These are phyloP conservation scores for Drusus annulatus DNA, from an alignment of 1,140 invertebrate species.

Conservation along the genomic window DNA sequence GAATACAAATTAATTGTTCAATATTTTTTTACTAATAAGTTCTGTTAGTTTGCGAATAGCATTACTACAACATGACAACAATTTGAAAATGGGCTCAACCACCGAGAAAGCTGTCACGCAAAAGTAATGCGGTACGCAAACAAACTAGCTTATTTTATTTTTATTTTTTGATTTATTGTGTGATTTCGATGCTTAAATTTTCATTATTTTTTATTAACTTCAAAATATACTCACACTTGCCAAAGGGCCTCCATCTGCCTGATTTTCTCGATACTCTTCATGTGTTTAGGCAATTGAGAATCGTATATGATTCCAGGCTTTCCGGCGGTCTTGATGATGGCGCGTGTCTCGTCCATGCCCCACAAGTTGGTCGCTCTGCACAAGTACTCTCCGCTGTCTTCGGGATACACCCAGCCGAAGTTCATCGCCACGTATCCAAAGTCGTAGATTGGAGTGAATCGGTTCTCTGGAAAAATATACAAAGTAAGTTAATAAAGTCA, in stretches of 20 bases:
- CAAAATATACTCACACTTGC: constrained; percentile 82
- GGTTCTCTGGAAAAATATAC: constrained; percentile 78
- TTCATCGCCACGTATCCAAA: constrained; percentile 97
- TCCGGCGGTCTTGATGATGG: constrained; percentile 86
- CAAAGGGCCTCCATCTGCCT: constrained; percentile 96
- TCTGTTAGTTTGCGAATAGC: too few relatives aligned
- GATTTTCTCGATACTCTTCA: constrained; percentile 96
- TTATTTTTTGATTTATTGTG: too few relatives aligned
- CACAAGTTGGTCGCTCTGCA: constrained; percentile 93
- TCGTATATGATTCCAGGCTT: constrained; percentile 94
- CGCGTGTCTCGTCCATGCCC: constrained; percentile 90
- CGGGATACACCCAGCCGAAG: constrained; percentile 95
- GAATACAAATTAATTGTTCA: too few relatives aligned
- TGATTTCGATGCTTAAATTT: too few relatives aligned
- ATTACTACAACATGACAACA: too few relatives aligned
- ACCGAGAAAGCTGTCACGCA: too few relatives aligned
- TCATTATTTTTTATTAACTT: too few relatives aligned
- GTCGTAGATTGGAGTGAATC: constrained; percentile 94
- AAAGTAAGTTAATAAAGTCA: neutral
- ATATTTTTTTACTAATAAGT: too few relatives aligned
- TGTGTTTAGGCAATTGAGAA: constrained; percentile 92
- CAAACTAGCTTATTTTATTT: too few relatives aligned
- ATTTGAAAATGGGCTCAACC: too few relatives aligned
- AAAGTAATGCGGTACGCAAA: too few relatives aligned
- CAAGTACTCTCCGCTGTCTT: constrained; percentile 91